phyloP scores from a whole-genome alignment of 2,797 vertebrate species.

The Prionace glauca region DNA sequence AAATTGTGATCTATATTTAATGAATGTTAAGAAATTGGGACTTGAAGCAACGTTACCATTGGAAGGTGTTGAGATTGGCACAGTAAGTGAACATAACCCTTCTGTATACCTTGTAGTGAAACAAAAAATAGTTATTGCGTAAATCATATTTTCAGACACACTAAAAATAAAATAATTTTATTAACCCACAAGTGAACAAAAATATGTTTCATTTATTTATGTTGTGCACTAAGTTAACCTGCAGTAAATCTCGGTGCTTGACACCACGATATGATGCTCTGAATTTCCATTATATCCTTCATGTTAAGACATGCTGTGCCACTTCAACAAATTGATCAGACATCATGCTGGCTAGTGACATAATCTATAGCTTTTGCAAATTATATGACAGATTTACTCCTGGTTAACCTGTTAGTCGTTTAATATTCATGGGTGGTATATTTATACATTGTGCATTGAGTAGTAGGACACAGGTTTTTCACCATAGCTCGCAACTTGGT shows the following conservation, averaged over 20 bases:
- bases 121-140: not conserved
- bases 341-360: not conserved
- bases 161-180: not conserved
- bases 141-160: not conserved
- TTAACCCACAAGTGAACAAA: not conserved
- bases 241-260: not conserved
- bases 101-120: not conserved
- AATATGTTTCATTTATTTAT: not conserved
- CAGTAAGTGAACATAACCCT: not conserved
- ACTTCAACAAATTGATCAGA: not conserved
- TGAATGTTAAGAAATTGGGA: not conserved
- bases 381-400: not conserved
- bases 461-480: not conserved
- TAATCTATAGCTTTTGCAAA: not conserved
- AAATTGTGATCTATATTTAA: not conserved
- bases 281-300: slow-evolving; percentile 24
- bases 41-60: not conserved
- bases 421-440: not conserved
- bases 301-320: slow-evolving; percentile 5
- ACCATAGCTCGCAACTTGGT: not conserved
- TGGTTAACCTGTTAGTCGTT: slow-evolving; percentile 4
- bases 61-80: not conserved
- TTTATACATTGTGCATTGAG: not conserved
- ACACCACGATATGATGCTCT: slow-evolving; percentile 15
- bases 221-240: not conserved